phyloP scores from a whole-genome alignment of 2,888 invertebrate genomes.

The Hemicrepidius hirtus region DNA sequence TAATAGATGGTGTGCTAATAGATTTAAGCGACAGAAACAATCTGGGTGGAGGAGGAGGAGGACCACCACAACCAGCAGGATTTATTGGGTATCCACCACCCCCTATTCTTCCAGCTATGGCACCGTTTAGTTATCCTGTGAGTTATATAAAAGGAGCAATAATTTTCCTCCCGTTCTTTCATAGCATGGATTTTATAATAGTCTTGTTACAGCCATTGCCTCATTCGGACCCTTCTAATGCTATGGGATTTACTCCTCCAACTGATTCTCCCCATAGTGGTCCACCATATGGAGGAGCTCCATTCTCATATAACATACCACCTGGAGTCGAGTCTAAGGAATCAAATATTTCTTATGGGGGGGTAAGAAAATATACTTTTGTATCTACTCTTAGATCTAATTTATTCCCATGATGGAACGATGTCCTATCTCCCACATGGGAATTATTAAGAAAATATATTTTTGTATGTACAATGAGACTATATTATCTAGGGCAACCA shows the following conservation, averaged over 20 bases:
- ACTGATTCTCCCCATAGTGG: constrained; percentile 62
- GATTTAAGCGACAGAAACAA: constrained; percentile 80
- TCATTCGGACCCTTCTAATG: constrained; percentile 30
- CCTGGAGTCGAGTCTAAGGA: constrained; percentile 78
- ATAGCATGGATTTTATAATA: too few species aligned
- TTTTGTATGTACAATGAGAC: too few species aligned
- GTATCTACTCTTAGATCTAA: too few species aligned
- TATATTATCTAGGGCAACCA: too few species aligned
- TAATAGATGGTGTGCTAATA: constrained; percentile 80
- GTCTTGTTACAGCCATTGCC: constrained; percentile 40
- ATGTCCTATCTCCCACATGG: too few species aligned
- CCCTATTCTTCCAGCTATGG: constrained; percentile 77
- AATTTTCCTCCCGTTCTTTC: too few species aligned
- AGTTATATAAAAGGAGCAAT: constrained; percentile 60
- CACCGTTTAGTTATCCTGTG: constrained; percentile 82
- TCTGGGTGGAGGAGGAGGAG: constrained; percentile 73
- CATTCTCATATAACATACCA: constrained; percentile 82
- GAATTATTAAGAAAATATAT: too few species aligned
- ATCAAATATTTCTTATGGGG: constrained; percentile 77
- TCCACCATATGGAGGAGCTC: constrained; percentile 68
- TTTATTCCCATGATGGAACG: too few species aligned
- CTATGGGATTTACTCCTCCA: constrained; percentile 49
- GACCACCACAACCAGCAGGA: constrained; percentile 83
- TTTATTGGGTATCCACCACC: constrained; percentile 88
- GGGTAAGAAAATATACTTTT: constrained; percentile 65